A percentile compares a stretch with the other conserved stretches of the same genome.
phyloP scores from a whole-genome alignment of 2,888 invertebrate species.

The Limnephilus marmoratus region DNA sequence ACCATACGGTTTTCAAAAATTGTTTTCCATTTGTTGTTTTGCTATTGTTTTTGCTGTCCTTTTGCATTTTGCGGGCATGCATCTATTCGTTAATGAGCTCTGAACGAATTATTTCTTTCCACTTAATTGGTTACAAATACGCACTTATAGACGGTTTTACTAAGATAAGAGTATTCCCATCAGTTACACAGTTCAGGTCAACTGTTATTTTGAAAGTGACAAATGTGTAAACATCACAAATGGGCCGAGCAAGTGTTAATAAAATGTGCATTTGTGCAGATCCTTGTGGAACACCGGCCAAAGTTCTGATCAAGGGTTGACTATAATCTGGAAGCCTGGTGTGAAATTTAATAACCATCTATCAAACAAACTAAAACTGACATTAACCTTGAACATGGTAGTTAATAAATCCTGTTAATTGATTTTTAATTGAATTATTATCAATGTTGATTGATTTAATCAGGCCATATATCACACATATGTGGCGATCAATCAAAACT shows the following conservation, averaged over 20 bases:
- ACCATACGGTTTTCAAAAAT: no score
- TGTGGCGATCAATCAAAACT: background rate
- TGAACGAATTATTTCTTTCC: no score
- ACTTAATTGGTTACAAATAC: no score
- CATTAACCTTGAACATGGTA: background rate
- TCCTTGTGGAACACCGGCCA: background rate
- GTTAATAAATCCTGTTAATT: background rate
- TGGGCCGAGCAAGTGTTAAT: no score
- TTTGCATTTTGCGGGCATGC: no score
- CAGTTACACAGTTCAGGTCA: no score
- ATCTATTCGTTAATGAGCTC: no score
- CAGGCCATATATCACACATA: background rate
- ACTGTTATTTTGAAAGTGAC: no score
- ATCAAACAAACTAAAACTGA: background rate
- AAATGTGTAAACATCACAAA: no score
- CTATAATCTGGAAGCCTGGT: background rate
- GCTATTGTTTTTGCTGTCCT: no score
- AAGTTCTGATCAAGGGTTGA: background rate
- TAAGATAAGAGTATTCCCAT: background rate
- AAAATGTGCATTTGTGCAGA: background rate
- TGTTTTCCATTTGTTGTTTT: no score
- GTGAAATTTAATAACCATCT: background rate
- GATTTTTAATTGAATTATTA: background rate
- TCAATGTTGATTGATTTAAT: background rate
- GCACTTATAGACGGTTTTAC: background rate